Evolutionary conservation across 2,888 invertebrate species (phyloP), one percentile per base, ranked within the genome.

Genomic region (Andrena hattorfiana): DNA sequence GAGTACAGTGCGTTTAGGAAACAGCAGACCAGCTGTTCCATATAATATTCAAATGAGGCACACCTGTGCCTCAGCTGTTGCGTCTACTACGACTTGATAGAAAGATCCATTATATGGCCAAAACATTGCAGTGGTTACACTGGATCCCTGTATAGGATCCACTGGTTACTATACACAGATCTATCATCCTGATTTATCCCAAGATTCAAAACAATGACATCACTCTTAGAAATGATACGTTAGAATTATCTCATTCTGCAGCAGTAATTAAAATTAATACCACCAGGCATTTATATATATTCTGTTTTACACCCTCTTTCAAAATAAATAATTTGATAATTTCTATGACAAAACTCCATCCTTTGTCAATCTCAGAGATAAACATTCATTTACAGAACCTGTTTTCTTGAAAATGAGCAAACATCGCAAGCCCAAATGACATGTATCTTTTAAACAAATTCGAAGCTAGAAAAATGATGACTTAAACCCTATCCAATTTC

Each of bases 31-130:
- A 81, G 78, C 80, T 88, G 86, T 81, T 87, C 76, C 76, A 81
- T 81, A 80, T 86, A 80, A 87, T 83, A 87, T 87, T 88, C 81
- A 86, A 87, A 87, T 83, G 85, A 87, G 81, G 81, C 83, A 81
- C 86, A 90, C 87, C 89, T 89, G 89, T 83, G 64, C 30, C 71
- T 63, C 68, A 74, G 78, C 72, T 66, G 75, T 62, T 73, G 71
- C 73, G 66, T n/a, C 60, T 42, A 68, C 64, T 73, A 75, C 59
- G 78, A 70, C 59, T 80, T 76, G 73, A 76, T 67, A 56, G 69
- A 20, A 69, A 86, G 83, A 87, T 87, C 84, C 86, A 89, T 90
- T 83, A 66, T 48, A 70, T 51, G 70, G 62, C 77, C 67, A 69
- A 67, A 70, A 23, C n/a, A 28, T 56, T 59, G 48, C 59, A 62